Evolutionary conservation across 2,888 invertebrate genomes (phyloP), one percentile per base, ranked within the genome.

Genomic region (Protodeltote pygarga): DNA sequence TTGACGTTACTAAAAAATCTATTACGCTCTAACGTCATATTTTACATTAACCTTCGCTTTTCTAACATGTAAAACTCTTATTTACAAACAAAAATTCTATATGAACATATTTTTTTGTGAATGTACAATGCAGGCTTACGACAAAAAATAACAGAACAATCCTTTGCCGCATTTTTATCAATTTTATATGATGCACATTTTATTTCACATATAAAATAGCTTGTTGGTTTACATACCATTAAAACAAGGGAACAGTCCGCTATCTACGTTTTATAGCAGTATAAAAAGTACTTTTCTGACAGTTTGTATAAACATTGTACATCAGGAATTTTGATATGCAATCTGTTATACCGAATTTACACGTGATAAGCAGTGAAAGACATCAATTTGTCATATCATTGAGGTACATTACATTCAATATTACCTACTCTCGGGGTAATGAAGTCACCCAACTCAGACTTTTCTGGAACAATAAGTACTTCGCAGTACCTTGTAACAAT

Each of bases 111-210:
- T n/a, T n/a, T n/a, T n/a, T n/a, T n/a, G n/a, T n/a, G n/a, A n/a
- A n/a, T n/a, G n/a, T n/a, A n/a, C n/a, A n/a, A n/a, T n/a, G n/a
- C n/a, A n/a, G n/a, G n/a, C n/a, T n/a, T n/a, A n/a, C n/a, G n/a
- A n/a, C n/a, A n/a, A n/a, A n/a, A n/a, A n/a, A n/a, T n/a, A 53
- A 37, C 54, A 28, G n/a, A 21, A 21, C 55, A 28, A 23, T 14
- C 29, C 19, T 24, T 29, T 34, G 14, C 14, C 23, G 35, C 35
- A 57, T 58, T 48, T 52, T 51, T 66, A 62, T 60, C 46, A 62
- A 53, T 48, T 50, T 62, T 40, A 37, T 55, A 62, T 60, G 62
- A 65, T 62, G 63, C 49, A 59, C 45, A 47, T 63, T 67, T 69
- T 63, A 67, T 53, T 55, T 41, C 34, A 50, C 27, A 14, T 47